These are phyloP conservation scores for Xenopus laevis DNA, from an alignment of 2,113 vertebrate genomes.

Conservation along the genomic window DNA sequence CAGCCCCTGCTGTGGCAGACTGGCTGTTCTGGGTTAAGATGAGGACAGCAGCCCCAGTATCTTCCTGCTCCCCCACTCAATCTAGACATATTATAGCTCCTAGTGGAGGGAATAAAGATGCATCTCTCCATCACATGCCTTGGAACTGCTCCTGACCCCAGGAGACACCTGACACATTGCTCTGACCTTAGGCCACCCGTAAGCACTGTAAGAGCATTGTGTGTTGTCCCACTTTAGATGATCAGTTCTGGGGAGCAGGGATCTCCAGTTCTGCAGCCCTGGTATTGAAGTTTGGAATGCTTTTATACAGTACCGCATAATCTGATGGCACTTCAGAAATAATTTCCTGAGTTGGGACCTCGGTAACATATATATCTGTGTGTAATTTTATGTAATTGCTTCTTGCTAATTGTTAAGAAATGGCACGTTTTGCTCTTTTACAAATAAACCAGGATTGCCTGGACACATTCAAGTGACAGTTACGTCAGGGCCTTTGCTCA, in stretches of 20 bases:
- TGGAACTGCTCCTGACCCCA: neutral
- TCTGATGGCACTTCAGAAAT: neutral
- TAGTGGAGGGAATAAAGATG: neutral
- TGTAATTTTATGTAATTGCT: neutral
- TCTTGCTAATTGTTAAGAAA: neutral
- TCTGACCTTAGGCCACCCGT: neutral
- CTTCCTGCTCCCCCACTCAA: neutral
- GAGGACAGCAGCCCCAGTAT: constrained; percentile 23
- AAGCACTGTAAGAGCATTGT: neutral
- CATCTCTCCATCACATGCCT: neutral
- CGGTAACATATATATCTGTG: neutral
- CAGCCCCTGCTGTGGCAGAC: constrained; percentile 23
- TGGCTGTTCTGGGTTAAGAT: constrained; percentile 30
- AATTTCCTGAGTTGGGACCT: neutral
- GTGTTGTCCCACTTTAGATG: neutral
- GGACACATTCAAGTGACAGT: constrained; percentile 2
- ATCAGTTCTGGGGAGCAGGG: neutral
- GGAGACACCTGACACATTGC: neutral
- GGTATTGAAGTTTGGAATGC: neutral
- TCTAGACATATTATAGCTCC: neutral
- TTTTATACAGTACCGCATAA: neutral
- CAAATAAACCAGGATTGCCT: neutral
- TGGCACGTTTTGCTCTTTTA: neutral
- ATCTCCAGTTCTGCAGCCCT: neutral
- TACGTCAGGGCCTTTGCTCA: neutral